Evolutionary conservation across 2,113 vertebrate genomes (phyloP), one percentile per base, ranked within the genome.

Genomic region (Psephotus haematonotus): DNA sequence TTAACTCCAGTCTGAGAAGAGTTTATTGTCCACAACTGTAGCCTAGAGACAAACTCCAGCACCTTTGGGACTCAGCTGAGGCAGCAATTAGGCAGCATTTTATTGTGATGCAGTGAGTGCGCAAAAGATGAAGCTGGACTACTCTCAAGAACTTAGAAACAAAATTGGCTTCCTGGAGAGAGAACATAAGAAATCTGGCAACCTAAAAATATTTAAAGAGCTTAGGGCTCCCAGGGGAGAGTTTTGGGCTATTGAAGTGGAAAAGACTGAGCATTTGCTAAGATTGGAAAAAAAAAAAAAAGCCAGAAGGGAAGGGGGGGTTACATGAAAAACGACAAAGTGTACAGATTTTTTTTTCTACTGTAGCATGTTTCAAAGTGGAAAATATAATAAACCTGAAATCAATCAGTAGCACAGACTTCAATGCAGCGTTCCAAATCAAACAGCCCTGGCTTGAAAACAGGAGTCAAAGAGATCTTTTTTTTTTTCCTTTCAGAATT

Each of bases 151-250:
- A 95, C 91, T 97, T 94, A 80, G 88, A 82, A 96, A 92, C 82
- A 93, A 97, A 97, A 98, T 81, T 97, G 97, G 96, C 95, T 98
- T 97, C 97, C 96, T 94, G 84, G 92, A 97, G 95, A 94, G 96
- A 91, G 92, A 92, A 96, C 60, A 83, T 96, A 98, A 97, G 97
- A 98, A 98, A 96, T 96, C 96, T 95, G 94, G 97, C 97, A 97
- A 97, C 91, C 96, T 97, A 95, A 97, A 98, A 96, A 97, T 97
- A 97, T 97, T 97, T 97, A 97, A 98, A 98, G 96, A 97, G 95
- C 94, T 96, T 97, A 97, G 83, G 86, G 75, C 37, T 91, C 97
- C 90, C 97, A 60, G 59, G 93, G 92, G 97, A 97, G 94, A 97
- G 96, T 96, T 97, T 95, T 88, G 92, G 88, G 55, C 95, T 95